Evolutionary conservation across 2,113 vertebrate genomes (phyloP), one percentile per base, ranked within the genome.

Genomic region (Saguinus imperator): DNA sequence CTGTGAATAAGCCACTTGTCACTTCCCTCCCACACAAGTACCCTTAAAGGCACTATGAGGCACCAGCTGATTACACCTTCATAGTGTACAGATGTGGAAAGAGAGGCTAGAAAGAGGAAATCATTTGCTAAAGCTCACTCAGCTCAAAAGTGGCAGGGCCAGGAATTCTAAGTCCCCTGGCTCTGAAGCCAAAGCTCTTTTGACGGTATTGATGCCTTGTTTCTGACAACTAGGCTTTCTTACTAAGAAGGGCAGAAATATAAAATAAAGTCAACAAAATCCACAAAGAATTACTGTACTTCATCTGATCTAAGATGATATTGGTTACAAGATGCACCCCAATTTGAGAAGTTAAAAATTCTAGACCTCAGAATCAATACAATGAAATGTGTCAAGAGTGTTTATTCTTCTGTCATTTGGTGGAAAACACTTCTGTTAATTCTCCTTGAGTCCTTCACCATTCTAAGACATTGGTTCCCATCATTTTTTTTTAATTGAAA

Each of bases 181-280:
- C 17, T 81, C 84, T 70, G 48, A 85, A 75, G 80, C 72, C 73
- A 94, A 85, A 94, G 79, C 17, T 72, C 48, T 89, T 89, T 48
- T 48, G 35, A 85, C 29, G 21, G 11, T 25, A 27, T 61, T 89
- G 23, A 73, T 17, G 8, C 20, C 6, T 94, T 13, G 45, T 57
- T 87, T 72, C 17, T 77, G n/a, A 89, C 29, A 37, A 52, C 45
- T n/a, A 84, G 76, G n/a, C 8, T 43, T 83, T 87, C 70, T 91
- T 68, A 57, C 45, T 37, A 23, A 89, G 29, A 97, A 86, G 11
- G 16, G 4, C 12, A 82, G 43, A 89, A 92, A 82, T 87, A 82
- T 27, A 37, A 92, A 75, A 82, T 55, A 43, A 73, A 55, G 35
- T 37, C 23, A 20, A 89, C 35, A 37, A 21, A 88, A 61, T 9